Evolutionary conservation across 2,113 vertebrate genomes (phyloP).

Genomic region (Falco punctatus): DNA sequence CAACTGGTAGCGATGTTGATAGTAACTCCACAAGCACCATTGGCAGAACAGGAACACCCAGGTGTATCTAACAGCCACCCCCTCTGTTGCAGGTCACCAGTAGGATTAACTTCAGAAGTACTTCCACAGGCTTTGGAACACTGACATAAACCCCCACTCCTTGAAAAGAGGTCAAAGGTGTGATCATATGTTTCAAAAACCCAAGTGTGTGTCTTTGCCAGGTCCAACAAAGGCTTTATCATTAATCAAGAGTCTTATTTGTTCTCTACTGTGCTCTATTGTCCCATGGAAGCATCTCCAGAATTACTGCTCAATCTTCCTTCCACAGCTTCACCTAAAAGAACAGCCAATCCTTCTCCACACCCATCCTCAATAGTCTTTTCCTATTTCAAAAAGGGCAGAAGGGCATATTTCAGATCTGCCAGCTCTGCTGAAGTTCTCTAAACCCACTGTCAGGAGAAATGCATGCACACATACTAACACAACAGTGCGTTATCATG

Average conservation of each 20-base stretch:
- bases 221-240: background rate
- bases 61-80: background rate
- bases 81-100: background rate
- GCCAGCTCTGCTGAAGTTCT: background rate
- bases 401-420: background rate
- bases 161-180: conserved; percentile 19
- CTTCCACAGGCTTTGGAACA: background rate
- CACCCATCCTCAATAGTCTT: background rate
- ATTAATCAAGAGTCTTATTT: background rate
- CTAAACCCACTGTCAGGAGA: background rate
- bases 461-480: background rate
- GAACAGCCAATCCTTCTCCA: background rate
- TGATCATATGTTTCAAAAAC: background rate
- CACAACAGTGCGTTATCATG: background rate
- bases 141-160: background rate
- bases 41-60: accelerated
- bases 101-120: background rate
- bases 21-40: background rate
- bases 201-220: background rate
- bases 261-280: background rate
- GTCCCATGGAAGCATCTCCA: background rate
- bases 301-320: background rate
- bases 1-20: background rate
- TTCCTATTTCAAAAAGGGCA: background rate
- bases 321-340: background rate